Conservation (phyloP, 2,797 vertebrate species). For the Lates japonicus region DNA sequence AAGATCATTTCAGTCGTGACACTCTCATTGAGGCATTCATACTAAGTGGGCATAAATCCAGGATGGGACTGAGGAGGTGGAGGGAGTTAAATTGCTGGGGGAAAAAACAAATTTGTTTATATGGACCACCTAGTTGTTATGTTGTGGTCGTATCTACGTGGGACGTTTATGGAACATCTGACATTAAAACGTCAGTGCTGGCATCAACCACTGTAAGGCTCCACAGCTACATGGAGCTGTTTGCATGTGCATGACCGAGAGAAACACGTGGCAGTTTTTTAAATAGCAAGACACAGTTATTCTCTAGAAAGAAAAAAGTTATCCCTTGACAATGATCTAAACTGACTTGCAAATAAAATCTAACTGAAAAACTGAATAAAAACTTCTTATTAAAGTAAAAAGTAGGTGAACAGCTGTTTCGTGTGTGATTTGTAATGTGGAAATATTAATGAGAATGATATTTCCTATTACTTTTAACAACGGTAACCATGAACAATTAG, state of each 20-base stretch:
- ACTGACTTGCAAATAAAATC: neutral
- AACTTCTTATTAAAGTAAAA: neutral
- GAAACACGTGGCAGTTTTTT: neutral
- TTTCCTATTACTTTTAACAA: no score
- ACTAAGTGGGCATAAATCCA: neutral
- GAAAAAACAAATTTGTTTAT: neutral
- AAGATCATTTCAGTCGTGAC: constrained; percentile 57
- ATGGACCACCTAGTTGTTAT: neutral
- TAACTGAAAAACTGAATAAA: neutral
- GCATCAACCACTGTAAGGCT: neutral
- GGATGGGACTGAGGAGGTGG: neutral
- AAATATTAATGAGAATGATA: neutral
- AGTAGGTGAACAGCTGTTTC: neutral
- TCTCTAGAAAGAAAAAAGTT: neutral
- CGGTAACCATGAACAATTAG: neutral
- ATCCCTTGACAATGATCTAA: neutral
- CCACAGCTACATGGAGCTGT: constrained; percentile 5
- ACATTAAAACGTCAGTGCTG: neutral
- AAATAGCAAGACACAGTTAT: neutral
- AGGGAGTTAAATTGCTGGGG: neutral
- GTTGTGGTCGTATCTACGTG: neutral
- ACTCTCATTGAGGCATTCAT: neutral
- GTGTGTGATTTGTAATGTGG: neutral
- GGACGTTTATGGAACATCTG: neutral
- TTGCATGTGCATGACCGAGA: neutral